Evolutionary conservation across 2,113 vertebrate species (phyloP).

Genomic region (Campylorhamphus procurvoides): DNA sequence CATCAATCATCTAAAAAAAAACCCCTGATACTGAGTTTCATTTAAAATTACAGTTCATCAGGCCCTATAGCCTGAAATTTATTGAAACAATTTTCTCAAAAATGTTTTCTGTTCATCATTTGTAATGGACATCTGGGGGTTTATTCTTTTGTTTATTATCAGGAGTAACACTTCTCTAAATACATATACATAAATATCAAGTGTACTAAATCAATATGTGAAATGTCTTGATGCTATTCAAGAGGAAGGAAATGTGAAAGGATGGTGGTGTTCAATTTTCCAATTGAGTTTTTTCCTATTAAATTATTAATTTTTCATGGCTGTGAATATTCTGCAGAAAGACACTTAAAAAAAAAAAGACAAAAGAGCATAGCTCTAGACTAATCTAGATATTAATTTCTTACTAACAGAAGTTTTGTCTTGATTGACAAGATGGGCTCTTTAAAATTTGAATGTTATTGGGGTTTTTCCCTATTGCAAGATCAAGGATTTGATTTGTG

Average conservation of each 20-base stretch:
- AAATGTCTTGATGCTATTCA: not conserved
- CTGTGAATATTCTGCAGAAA: not conserved
- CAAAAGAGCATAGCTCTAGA: not conserved
- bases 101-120: not conserved
- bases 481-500: constrained; percentile 73
- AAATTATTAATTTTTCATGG: not conserved
- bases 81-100: not conserved
- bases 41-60: not conserved
- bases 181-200: not conserved
- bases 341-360: not conserved
- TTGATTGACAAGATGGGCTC: not conserved
- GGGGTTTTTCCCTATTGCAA: not conserved
- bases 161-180: not conserved
- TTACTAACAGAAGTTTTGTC: not conserved
- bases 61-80: not conserved
- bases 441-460: not conserved
- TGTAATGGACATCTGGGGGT: not conserved
- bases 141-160: not conserved
- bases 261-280: not conserved
- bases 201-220: not conserved
- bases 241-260: not conserved
- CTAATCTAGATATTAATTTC: not conserved
- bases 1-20: not conserved
- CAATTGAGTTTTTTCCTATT: not conserved
- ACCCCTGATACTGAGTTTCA: not conserved